phyloP scores from a whole-genome alignment of 2,888 invertebrate species.

The Caenorhabditis sinica region DNA sequence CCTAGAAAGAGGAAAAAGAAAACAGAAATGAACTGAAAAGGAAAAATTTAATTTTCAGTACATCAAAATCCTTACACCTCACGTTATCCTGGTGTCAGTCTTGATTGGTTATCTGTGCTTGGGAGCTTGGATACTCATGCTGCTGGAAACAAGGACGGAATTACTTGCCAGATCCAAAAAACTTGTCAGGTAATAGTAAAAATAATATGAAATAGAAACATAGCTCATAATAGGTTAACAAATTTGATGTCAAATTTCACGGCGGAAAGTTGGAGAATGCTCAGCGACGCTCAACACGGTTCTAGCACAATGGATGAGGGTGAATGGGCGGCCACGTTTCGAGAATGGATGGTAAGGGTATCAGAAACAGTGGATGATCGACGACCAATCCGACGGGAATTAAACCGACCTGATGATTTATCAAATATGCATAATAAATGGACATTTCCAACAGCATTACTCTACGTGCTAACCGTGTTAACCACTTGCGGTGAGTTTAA shows the following conservation, averaged over 20 bases:
- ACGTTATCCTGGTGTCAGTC: slow-evolving; percentile 82
- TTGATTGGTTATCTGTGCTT: slow-evolving; percentile 83
- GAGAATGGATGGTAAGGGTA: slow-evolving; percentile 81
- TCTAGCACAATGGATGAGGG: slow-evolving; percentile 74
- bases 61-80: slow-evolving; percentile 83
- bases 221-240: slow-evolving; percentile 71
- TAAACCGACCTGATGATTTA: slow-evolving; percentile 78
- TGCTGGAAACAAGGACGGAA: slow-evolving; percentile 82
- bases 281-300: slow-evolving; percentile 81
- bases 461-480: slow-evolving; percentile 84
- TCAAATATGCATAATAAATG: slow-evolving; percentile 83
- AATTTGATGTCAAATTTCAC: slow-evolving; percentile 83
- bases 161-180: slow-evolving; percentile 75
- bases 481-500: slow-evolving; percentile 83
- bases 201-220: background rate
- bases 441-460: slow-evolving; percentile 83
- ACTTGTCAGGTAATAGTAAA: slow-evolving; percentile 69
- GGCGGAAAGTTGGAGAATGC: slow-evolving; percentile 79
- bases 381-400: slow-evolving; percentile 79
- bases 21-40: background rate
- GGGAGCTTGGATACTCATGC: slow-evolving; percentile 83
- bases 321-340: slow-evolving; percentile 79
- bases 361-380: slow-evolving; percentile 82
- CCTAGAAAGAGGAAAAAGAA: background rate
- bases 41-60: slow-evolving; percentile 74